A percentile compares a stretch with the other conserved stretches of the same genome.
Evolutionary conservation across 2,888 invertebrate genomes (phyloP).

Genomic region (Orthosia gracilis): DNA sequence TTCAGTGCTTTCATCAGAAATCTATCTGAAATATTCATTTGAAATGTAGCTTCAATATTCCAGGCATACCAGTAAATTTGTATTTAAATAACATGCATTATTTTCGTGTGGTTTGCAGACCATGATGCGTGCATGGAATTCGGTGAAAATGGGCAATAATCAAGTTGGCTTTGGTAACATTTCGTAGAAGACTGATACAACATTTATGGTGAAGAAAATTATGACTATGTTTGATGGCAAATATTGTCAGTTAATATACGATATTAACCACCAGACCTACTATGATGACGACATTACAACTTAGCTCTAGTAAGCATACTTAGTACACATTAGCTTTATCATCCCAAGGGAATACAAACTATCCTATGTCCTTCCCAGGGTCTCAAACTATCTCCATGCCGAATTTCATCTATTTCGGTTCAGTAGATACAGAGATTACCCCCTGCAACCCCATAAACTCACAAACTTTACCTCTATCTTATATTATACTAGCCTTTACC

Average conservation of each 20-base stretch:
- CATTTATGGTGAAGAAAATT: not conserved
- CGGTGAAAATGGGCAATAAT: not conserved
- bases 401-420: too few relatives aligned
- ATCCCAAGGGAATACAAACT: too few relatives aligned
- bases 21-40: not conserved
- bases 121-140: conserved; percentile 7
- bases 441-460: too few relatives aligned
- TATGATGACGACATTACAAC: too few relatives aligned
- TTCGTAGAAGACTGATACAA: not conserved
- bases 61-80: not conserved
- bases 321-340: too few relatives aligned
- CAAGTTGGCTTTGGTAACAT: conserved; percentile 13
- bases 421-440: too few relatives aligned
- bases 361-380: too few relatives aligned
- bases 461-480: too few relatives aligned
- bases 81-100: not conserved
- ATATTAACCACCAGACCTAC: too few relatives aligned
- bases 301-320: too few relatives aligned
- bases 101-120: not conserved
- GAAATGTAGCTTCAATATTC: not conserved
- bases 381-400: too few relatives aligned
- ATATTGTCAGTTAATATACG: not conserved
- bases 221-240: not conserved
- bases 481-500: too few relatives aligned
- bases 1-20: not conserved